A percentile compares a stretch with the other conserved stretches of the same genome.
Evolutionary conservation across 2,113 vertebrate species (phyloP).

Genomic region (Pan paniscus): DNA sequence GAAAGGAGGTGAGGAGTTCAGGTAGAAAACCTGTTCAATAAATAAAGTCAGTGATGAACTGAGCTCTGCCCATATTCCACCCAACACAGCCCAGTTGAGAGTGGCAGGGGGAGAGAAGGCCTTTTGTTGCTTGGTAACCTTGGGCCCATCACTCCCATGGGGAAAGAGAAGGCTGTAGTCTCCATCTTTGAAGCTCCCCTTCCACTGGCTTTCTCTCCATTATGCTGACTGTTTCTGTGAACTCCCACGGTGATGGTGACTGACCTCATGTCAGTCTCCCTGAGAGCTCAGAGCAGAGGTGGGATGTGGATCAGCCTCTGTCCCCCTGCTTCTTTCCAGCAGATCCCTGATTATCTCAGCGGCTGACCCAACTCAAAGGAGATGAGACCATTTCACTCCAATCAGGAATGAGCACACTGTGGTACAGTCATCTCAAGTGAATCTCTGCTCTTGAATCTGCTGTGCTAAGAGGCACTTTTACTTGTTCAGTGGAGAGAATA

Average conservation of each 20-base stretch:
- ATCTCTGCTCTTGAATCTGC: not conserved
- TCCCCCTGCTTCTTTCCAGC: not conserved
- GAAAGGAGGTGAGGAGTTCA: not conserved
- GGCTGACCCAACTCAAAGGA: not conserved
- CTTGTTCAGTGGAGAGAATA: not conserved
- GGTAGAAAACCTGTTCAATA: not conserved
- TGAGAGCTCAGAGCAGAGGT: not conserved
- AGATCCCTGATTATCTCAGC: not conserved
- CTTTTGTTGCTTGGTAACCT: not conserved
- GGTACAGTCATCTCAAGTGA: not conserved
- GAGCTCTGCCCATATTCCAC: not conserved
- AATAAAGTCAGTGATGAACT: not conserved
- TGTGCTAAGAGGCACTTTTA: conserved; percentile 42
- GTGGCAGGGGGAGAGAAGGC: not conserved
- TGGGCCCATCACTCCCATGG: not conserved
- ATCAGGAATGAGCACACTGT: not conserved
- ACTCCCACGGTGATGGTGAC: conserved; percentile 17
- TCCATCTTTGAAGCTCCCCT: not conserved
- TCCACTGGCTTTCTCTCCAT: not conserved
- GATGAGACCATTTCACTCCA: fast-evolving
- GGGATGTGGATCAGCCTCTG: not conserved
- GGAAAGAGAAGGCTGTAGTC: not conserved
- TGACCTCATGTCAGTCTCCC: not conserved
- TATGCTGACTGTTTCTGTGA: not conserved
- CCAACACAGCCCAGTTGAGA: not conserved